A percentile compares a stretch with the other conserved stretches of the same genome.
phyloP scores from a whole-genome alignment of 2,113 vertebrate species.

The Piprites chloris region DNA sequence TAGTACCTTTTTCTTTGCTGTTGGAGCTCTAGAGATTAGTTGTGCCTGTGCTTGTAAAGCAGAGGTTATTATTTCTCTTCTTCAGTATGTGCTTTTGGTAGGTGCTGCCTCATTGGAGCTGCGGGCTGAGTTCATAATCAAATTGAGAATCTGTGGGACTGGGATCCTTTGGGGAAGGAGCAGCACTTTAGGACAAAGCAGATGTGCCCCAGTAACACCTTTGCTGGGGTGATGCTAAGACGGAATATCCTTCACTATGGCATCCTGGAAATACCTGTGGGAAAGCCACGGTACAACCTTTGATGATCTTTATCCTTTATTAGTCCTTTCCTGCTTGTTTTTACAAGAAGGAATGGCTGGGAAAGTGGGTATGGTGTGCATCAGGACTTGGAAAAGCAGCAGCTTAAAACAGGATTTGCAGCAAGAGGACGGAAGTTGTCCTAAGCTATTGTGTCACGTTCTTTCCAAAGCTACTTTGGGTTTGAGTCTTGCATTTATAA shows the following conservation, averaged over 20 bases:
- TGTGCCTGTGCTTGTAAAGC: neutral
- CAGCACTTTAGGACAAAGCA: neutral
- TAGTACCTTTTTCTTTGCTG: neutral
- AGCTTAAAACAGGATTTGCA: neutral
- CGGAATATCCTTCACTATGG: neutral
- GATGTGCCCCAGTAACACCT: neutral
- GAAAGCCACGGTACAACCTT: neutral
- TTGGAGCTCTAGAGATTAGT: neutral
- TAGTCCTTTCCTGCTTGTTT: neutral
- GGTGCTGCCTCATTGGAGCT: neutral
- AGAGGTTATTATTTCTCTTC: neutral
- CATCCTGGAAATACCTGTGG: neutral
- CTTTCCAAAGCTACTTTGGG: neutral
- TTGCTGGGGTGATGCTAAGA: neutral
- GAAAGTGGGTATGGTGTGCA: fast-evolving
- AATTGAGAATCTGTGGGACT: neutral
- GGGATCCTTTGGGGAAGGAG: neutral
- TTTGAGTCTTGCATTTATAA: neutral
- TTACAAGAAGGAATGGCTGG: neutral
- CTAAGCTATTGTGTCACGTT: neutral
- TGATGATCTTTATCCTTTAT: neutral
- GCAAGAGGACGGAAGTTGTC: neutral
- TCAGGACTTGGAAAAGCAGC: neutral
- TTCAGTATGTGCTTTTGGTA: neutral
- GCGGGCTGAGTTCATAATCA: neutral